Base-by-base conservation (phyloP, 2,888 invertebrate species). In the Prionchulus punctatus region DNA sequence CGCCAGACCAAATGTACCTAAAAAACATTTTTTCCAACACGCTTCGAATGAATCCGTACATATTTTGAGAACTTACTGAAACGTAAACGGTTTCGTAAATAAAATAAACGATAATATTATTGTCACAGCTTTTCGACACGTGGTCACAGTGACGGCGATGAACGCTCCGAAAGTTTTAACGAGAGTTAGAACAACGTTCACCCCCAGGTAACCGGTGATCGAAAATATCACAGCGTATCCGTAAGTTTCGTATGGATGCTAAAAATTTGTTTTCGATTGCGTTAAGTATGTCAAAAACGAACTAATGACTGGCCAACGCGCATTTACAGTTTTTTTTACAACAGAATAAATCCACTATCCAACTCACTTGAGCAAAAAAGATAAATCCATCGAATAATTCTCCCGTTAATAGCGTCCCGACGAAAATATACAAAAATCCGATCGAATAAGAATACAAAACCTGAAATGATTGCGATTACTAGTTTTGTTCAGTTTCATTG, bases 71-170 rank as follows among this genome's bases (percentile, higher is more conserved):
- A 25, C 84, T 82, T 80, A 92, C 85, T 89, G 87, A 64, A 85
- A 80, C 26, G 86, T 85, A 69, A 90, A 91, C 1, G 92, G 91
- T 73, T 94, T 94, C 71, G 83, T 82, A 71, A 96, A 96, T 67
- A 92, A 81, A 55, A 92, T 63, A 74, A 96, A 96, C 0, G 92
- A 94, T 61, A 94, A 79, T 31, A 87, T 77, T 57, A 94, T 91
- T 1, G 92, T 88, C 23, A 94, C 79, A 1, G 88, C 90, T 75
- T 94, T 92, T 43, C 76, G 63, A 57, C 73, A 73, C 12, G 75
- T 75, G 1, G 75, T 76, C 30, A 67, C 68, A 0, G 92, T 92
- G 0, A 91, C 92, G 0, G 94, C 90, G 42, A 85, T 80, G 23
- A 92, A 83, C 7, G 92, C 94, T 31, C 92, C 94, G 68, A 84